Evolutionary conservation across 2,113 vertebrate species (phyloP).

Genomic region (Ophiodon elongatus): DNA sequence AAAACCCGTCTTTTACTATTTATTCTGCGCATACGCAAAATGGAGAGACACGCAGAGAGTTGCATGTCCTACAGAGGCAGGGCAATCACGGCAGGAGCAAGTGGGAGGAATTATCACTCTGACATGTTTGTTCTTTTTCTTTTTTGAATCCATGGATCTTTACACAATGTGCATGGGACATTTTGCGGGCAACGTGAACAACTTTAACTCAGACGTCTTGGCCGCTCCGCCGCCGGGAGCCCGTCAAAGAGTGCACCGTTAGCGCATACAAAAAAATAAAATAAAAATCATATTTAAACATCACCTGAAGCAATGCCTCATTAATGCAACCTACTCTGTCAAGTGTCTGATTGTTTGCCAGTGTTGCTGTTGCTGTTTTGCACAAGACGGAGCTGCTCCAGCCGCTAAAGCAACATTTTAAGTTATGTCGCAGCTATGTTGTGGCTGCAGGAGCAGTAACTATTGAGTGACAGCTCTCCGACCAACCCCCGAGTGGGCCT

Average conservation of each 20-base stretch:
- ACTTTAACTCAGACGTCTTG: slow-evolving; percentile 32
- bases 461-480: slow-evolving; percentile 76
- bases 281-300: not conserved
- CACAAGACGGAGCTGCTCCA: not conserved
- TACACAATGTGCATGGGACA: not conserved
- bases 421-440: slow-evolving; percentile 83
- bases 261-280: not conserved
- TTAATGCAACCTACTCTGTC: not conserved
- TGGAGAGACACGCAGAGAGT: slow-evolving; percentile 56
- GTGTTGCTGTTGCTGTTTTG: not conserved
- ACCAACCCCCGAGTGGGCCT: slow-evolving; percentile 73
- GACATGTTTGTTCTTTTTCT: not conserved
- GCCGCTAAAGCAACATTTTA: slow-evolving; percentile 62
- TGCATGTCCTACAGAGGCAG: slow-evolving; percentile 43
- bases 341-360: not conserved
- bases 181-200: slow-evolving; percentile 16
- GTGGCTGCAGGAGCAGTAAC: slow-evolving; percentile 79
- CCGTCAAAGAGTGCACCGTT: slow-evolving; percentile 14
- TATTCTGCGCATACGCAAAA: slow-evolving; percentile 60
- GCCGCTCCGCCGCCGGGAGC: slow-evolving; percentile 7
- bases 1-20: slow-evolving; percentile 8
- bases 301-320: not conserved
- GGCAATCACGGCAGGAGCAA: slow-evolving; percentile 15
- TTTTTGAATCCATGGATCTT: not conserved
- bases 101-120: not conserved